Evolutionary conservation across 2,888 invertebrate species (phyloP).

Genomic region (Latrodectus hesperus): DNA sequence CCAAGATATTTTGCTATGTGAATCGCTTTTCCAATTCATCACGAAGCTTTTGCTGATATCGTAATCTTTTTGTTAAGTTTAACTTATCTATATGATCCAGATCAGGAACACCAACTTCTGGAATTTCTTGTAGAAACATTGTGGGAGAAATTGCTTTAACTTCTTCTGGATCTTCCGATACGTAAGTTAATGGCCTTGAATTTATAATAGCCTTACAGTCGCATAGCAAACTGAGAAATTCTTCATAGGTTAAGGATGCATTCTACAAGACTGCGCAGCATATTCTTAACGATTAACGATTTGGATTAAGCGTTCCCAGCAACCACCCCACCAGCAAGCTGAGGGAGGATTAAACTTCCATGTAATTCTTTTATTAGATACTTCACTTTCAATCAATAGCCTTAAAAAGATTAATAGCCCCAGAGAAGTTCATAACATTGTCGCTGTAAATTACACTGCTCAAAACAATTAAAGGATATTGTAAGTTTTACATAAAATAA

Average conservation of each 20-base stretch:
- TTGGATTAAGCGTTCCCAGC: background rate
- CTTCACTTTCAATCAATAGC: background rate
- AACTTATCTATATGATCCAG: background rate
- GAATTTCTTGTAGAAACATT: background rate
- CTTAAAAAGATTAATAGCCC: background rate
- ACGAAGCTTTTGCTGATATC: conserved; percentile 1
- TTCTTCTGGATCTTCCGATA: background rate
- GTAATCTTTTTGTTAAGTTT: background rate
- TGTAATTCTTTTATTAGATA: background rate
- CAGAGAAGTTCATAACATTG: background rate
- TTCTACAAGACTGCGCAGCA: background rate
- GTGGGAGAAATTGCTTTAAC: background rate
- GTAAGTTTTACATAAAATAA: no score
- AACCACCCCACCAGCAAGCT: background rate
- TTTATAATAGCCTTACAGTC: background rate
- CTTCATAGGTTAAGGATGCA: background rate
- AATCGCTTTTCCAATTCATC: conserved; percentile 1
- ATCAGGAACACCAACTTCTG: background rate
- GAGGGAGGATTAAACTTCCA: background rate
- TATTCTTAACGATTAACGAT: background rate
- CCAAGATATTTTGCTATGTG: background rate
- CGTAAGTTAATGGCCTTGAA: background rate
- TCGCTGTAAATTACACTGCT: background rate
- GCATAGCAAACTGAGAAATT: background rate
- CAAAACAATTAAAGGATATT: no score